Percentiles rank a stretch among this genome's conserved stretches.
These are phyloP conservation scores for Emesis russula DNA, from an alignment of 2,888 invertebrate genomes.

Conservation along the genomic window DNA sequence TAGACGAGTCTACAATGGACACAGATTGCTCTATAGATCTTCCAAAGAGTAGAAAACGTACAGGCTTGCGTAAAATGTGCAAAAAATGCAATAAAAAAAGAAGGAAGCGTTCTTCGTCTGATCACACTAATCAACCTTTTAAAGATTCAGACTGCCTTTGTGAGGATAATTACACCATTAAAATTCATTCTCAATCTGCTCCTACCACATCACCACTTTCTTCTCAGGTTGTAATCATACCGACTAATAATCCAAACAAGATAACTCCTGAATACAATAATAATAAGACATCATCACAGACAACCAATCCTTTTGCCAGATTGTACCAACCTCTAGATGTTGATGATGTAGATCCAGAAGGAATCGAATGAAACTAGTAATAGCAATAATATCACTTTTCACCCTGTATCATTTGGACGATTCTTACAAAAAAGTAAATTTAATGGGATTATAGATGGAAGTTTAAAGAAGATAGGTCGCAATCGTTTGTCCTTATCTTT, in stretches of 20 bases:
- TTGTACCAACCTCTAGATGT: neutral
- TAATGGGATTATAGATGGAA: neutral
- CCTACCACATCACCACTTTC: neutral
- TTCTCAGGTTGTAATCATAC: neutral
- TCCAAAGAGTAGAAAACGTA: neutral
- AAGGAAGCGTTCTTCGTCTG: neutral
- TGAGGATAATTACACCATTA: neutral
- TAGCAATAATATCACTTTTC: neutral
- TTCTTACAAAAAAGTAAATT: neutral
- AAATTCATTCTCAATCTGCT: neutral
- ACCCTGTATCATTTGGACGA: neutral
- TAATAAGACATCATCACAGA: neutral
- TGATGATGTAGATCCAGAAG: neutral
- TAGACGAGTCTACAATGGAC: neutral
- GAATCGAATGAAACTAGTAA: neutral
- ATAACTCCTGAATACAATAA: neutral
- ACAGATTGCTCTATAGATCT: neutral
- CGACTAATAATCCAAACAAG: neutral
- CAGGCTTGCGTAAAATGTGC: neutral
- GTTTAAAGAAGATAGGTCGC: neutral
- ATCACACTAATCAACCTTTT: neutral
- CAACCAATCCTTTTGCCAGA: neutral
- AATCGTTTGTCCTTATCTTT: neutral
- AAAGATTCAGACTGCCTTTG: neutral
- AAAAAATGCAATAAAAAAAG: slow-evolving; percentile 6